Evolutionary conservation across 2,113 vertebrate species (phyloP), one percentile per base, ranked within the genome.

Genomic region (Myrmophylax atrothorax): DNA sequence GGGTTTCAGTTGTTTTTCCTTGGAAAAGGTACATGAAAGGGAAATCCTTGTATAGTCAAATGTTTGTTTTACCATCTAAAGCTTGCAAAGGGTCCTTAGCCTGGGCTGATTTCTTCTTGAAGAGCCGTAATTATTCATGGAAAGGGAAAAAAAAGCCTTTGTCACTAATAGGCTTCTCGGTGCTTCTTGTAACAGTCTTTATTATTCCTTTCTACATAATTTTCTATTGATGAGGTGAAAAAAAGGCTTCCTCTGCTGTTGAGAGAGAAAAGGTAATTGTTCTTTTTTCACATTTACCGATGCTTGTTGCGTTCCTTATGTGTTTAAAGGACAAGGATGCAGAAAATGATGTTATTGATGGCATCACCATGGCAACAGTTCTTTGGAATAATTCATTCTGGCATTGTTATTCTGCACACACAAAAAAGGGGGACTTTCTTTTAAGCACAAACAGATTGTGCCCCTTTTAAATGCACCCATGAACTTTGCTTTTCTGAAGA

Each of bases 261-360:
- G 84, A 95, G 89, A 88, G 67, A 96, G 84, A 96, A 97, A 95
- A 95, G 91, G 87, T 84, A 77, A 95, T 97, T 98, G 97, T 97
- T 95, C 96, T 97, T 93, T 94, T 93, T 93, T 72, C 93, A 89
- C 72, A 91, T 92, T 94, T 93, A 97, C 96, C 63, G 69, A 95
- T 93, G 94, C 96, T 94, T 94, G 93, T 97, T 96, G 95, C 77
- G 53, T 96, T 96, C 94, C 92, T 97, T 93, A 89, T 92, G 96
- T 96, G 97, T 96, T 97, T 96, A 95, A 96, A 96, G 95, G 96
- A 98, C 95, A 88, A 84, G 94, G 98, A 97, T 96, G 92, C 89
- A 79, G 97, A 96, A 97, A 98, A 97, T 94, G 68, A 93, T 97
- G 97, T 96, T 98, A 97, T 97, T 98, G 98, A 98, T 97, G 97